phyloP scores from a whole-genome alignment of 2,113 vertebrate genomes.

The Gymnarchus niloticus region DNA sequence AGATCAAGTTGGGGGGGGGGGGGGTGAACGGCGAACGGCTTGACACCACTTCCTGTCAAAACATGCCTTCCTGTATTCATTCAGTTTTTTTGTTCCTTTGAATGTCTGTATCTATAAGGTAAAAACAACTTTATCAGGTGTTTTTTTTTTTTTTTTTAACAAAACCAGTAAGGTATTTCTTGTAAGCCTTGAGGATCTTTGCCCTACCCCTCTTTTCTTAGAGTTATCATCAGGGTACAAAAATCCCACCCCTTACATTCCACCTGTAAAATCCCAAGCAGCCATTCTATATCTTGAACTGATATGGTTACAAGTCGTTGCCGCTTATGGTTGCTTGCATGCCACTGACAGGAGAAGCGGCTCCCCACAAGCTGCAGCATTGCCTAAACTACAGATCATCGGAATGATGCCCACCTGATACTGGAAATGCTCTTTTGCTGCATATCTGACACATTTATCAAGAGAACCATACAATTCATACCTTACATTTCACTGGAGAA shows the following conservation, averaged over 20 bases:
- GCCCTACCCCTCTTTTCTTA: not conserved
- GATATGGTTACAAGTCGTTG: not conserved
- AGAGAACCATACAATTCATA: too few species aligned
- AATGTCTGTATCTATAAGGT: not conserved
- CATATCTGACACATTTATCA: not conserved
- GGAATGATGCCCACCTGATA: not conserved
- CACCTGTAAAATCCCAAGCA: not conserved
- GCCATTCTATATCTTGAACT: not conserved
- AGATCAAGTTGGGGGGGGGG: not conserved
- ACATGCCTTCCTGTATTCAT: constrained; percentile 26
- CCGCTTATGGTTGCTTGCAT: not conserved
- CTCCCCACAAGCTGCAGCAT: too few species aligned
- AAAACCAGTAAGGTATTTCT: not conserved
- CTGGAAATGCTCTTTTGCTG: not conserved
- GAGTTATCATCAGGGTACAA: not conserved
- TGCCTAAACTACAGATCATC: not conserved
- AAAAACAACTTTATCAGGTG: not conserved
- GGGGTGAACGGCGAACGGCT: not conserved
- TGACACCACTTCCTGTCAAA: constrained; percentile 20
- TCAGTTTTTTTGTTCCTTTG: not conserved
- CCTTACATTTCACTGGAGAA: too few species aligned
- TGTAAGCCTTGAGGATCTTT: not conserved
- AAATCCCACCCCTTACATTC: not conserved
- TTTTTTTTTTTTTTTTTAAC: not conserved
- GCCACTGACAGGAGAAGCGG: not conserved